Conservation (phyloP, 2,888 invertebrate genomes). For the Eupithecia inturbata region DNA sequence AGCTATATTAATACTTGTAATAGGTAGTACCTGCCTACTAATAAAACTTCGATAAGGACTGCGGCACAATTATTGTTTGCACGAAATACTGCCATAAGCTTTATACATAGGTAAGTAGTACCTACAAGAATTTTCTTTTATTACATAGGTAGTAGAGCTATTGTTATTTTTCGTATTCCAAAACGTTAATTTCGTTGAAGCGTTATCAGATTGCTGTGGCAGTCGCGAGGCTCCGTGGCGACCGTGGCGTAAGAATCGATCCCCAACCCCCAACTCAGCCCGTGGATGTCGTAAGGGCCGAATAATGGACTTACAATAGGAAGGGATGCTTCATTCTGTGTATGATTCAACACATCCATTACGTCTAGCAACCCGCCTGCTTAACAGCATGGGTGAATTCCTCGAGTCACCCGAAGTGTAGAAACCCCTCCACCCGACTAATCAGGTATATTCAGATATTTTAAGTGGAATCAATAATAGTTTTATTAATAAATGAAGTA, state of each 20-base stretch:
- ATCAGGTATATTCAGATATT: no score
- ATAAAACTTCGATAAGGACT: background rate
- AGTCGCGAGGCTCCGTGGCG: conserved; percentile 19
- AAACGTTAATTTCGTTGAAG: background rate
- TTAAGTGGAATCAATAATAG: no score
- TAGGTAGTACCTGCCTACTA: background rate
- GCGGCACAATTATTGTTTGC: conserved; percentile 7
- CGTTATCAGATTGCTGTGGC: background rate
- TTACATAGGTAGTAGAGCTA: background rate
- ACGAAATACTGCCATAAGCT: conserved; percentile 2
- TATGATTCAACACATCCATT: background rate
- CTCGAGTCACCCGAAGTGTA: no score
- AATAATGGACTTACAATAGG: background rate
- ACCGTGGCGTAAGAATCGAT: background rate
- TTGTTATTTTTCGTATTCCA: conserved; percentile 3
- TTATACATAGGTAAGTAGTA: background rate
- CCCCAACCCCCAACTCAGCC: background rate
- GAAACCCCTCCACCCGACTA: no score
- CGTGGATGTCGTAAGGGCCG: background rate
- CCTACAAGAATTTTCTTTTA: background rate
- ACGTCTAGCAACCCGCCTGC: background rate
- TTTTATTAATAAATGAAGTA: no score
- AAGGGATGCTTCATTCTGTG: background rate
- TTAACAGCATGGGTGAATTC: no score
- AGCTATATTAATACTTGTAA: background rate